A percentile compares a stretch with the other conserved stretches of the same genome.
Conservation (phyloP, 2,888 invertebrate species). For the Seira ritae region DNA sequence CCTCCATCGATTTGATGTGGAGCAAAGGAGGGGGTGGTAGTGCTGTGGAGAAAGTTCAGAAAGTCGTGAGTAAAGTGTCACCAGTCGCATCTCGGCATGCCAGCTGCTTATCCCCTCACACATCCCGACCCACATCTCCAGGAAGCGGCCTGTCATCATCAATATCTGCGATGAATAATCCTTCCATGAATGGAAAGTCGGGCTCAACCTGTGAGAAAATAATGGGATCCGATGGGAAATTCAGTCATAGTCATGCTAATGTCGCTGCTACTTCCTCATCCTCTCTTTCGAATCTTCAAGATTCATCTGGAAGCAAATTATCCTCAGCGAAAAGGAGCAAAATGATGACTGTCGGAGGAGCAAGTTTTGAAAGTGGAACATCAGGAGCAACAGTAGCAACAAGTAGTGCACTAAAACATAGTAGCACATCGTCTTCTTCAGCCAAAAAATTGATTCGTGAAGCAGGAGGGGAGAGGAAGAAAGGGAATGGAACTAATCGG, state of each 20-base stretch:
- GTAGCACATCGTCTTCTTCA: background rate
- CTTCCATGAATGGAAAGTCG: constrained; percentile 26
- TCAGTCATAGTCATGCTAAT: constrained; percentile 27
- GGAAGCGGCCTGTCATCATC: constrained; percentile 56
- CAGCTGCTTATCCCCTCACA: constrained; percentile 71
- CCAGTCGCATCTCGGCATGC: constrained; percentile 70
- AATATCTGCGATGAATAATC: constrained; percentile 41
- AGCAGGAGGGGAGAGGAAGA: constrained; percentile 48
- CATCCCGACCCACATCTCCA: constrained; percentile 69
- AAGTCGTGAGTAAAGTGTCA: constrained; percentile 67
- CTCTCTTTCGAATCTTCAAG: constrained; percentile 3
- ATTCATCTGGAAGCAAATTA: constrained; percentile 21
- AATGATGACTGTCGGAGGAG: background rate
- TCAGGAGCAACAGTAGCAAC: background rate
- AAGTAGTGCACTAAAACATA: background rate
- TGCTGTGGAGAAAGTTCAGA: constrained; percentile 45
- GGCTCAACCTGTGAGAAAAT: constrained; percentile 59
- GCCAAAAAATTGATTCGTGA: constrained; percentile 63
- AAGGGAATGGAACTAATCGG: constrained; percentile 65
- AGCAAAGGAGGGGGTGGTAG: background rate
- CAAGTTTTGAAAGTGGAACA: constrained; percentile 5
- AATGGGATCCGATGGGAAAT: constrained; percentile 63
- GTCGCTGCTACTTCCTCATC: constrained; percentile 25
- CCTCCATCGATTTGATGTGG: constrained; percentile 18
- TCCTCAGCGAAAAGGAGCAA: background rate